Evolutionary conservation across 1,140 invertebrate genomes (phyloP).

Genomic region (Pinna nobilis): DNA sequence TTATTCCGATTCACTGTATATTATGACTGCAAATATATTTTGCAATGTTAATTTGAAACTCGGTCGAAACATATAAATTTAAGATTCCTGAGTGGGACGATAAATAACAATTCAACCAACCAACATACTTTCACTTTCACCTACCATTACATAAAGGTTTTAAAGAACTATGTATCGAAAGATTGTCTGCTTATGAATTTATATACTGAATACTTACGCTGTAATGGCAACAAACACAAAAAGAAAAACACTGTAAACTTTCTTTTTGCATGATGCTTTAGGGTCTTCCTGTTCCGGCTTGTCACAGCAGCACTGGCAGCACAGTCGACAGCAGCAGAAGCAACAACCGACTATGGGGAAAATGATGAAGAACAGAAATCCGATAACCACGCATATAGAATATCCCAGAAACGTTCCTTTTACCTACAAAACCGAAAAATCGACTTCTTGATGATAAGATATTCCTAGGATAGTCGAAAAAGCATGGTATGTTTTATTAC

Average conservation of each 20-base stretch:
- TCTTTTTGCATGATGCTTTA: conserved; percentile 78
- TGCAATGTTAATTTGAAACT: no score
- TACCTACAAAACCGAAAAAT: conserved; percentile 3
- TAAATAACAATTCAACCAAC: neutral
- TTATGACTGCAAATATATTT: no score
- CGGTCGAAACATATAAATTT: no score
- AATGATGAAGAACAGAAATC: conserved; percentile 79
- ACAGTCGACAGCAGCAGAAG: conserved; percentile 89
- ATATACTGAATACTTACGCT: conserved; percentile 81
- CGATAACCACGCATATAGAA: conserved; percentile 76
- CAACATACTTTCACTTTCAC: neutral
- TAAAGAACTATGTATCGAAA: neutral
- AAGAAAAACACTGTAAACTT: conserved; percentile 82
- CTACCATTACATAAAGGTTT: neutral
- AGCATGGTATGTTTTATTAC: neutral
- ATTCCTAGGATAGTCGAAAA: neutral
- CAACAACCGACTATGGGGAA: conserved; percentile 80
- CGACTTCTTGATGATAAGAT: neutral
- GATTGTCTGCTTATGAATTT: neutral
- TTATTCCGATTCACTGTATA: no score
- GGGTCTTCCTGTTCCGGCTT: conserved; percentile 68
- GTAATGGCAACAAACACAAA: conserved; percentile 83
- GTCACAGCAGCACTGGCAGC: conserved; percentile 83
- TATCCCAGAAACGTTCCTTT: conserved; percentile 68
- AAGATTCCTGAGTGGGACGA: no score